Evolutionary conservation across 2,888 invertebrate species (phyloP).

Genomic region (Drosophila barbarae): DNA sequence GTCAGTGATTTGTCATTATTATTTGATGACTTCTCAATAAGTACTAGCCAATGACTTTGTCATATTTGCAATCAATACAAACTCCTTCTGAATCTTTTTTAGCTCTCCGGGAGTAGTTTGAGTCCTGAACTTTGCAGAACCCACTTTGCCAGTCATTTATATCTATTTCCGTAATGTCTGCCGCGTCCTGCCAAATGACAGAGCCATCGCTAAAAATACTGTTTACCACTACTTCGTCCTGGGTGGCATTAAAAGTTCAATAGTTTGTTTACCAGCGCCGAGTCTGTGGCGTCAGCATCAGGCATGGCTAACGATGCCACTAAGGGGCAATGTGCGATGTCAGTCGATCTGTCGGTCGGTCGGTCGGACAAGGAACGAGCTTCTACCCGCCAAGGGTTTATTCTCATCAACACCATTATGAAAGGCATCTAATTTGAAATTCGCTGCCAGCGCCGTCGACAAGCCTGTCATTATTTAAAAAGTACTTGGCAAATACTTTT

Average conservation of each 20-base stretch:
- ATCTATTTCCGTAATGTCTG: conserved; percentile 28
- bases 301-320: conserved; percentile 32
- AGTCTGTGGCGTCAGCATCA: conserved; percentile 52
- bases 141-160: conserved; percentile 34
- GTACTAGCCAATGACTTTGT: neutral
- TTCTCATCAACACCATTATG: conserved; percentile 47
- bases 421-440: conserved; percentile 55
- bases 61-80: neutral
- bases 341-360: conserved; percentile 27
- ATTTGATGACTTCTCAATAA: neutral
- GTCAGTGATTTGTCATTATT: neutral
- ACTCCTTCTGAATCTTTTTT: neutral
- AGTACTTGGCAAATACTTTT: conserved; percentile 70
- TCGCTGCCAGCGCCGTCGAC: conserved; percentile 25
- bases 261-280: conserved; percentile 55
- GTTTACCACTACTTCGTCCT: conserved; percentile 37
- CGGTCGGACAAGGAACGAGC: conserved; percentile 2
- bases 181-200: conserved; percentile 14
- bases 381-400: conserved; percentile 12
- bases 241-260: conserved; percentile 57
- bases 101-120: neutral
- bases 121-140: conserved; percentile 17
- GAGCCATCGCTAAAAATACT: conserved; percentile 7
- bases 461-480: conserved; percentile 63
- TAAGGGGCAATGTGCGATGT: conserved; percentile 56